Evolutionary conservation across 2,888 invertebrate species (phyloP).

Genomic region (Acrobasis repandana): DNA sequence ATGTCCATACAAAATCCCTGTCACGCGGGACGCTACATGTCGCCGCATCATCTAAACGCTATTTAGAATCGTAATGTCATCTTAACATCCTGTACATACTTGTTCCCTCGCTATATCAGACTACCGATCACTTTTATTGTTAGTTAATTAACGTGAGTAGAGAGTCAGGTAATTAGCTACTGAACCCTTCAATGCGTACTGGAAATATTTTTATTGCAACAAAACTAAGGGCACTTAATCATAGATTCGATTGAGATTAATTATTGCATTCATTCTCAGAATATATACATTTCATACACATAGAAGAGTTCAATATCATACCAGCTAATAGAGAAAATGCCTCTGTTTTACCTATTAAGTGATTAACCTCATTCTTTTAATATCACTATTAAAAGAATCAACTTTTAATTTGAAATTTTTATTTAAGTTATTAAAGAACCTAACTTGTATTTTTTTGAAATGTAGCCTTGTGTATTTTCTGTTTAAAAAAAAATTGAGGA

Average conservation of each 20-base stretch:
- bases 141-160: conserved; percentile 19
- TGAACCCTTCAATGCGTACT: background rate
- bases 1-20: conserved; percentile 42
- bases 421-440: too few species aligned
- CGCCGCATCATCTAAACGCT: conserved; percentile 13
- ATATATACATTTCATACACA: background rate
- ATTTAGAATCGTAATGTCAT: conserved; percentile 18
- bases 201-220: background rate
- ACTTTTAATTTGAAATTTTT: too few species aligned
- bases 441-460: too few species aligned
- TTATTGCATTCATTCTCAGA: background rate
- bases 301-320: background rate
- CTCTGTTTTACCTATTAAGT: background rate
- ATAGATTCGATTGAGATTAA: background rate
- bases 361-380: too few species aligned
- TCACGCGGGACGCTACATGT: conserved; percentile 44
- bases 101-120: conserved; percentile 21
- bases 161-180: conserved; percentile 5
- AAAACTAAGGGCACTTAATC: background rate
- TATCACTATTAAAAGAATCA: too few species aligned
- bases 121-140: conserved; percentile 10
- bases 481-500: too few species aligned
- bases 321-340: background rate
- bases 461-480: too few species aligned
- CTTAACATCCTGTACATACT: conserved; percentile 17